Conservation (phyloP, 2,888 invertebrate species). For the Xestoiulus laeticollis region DNA sequence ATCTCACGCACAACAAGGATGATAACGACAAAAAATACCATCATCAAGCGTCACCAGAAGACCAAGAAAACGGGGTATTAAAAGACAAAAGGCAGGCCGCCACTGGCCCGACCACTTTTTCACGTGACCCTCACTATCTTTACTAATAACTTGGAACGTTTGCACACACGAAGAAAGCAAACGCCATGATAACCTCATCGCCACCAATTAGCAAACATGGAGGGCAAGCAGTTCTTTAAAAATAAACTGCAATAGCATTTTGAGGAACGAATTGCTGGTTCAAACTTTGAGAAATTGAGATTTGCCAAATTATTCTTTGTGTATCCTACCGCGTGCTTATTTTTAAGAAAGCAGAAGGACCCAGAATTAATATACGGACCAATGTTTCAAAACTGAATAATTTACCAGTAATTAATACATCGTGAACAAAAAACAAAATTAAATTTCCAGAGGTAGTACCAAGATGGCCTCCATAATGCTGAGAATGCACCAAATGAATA, state of each 20-base stretch:
- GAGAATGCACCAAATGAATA: too few species aligned
- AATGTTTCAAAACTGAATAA: too few species aligned
- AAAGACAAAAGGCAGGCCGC: not conserved
- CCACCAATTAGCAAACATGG: slow-evolving; percentile 31
- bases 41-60: too few species aligned
- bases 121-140: slow-evolving; percentile 23
- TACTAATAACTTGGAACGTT: slow-evolving; percentile 38
- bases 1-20: slow-evolving; percentile 20
- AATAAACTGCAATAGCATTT: not conserved
- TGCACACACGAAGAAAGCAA: slow-evolving; percentile 3
- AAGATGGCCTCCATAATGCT: too few species aligned
- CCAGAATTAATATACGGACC: too few species aligned
- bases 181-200: not conserved
- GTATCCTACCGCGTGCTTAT: not conserved
- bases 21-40: not conserved
- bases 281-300: too few species aligned
- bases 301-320: too few species aligned
- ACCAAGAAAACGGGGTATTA: not conserved
- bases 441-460: too few species aligned
- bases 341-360: too few species aligned
- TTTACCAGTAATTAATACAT: too few species aligned
- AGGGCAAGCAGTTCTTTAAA: slow-evolving; percentile 24
- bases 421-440: too few species aligned
- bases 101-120: slow-evolving; percentile 27
- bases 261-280: not conserved